These are phyloP conservation scores for Proisotoma minuta DNA, from an alignment of 2,888 invertebrate species.

Conservation along the genomic window DNA sequence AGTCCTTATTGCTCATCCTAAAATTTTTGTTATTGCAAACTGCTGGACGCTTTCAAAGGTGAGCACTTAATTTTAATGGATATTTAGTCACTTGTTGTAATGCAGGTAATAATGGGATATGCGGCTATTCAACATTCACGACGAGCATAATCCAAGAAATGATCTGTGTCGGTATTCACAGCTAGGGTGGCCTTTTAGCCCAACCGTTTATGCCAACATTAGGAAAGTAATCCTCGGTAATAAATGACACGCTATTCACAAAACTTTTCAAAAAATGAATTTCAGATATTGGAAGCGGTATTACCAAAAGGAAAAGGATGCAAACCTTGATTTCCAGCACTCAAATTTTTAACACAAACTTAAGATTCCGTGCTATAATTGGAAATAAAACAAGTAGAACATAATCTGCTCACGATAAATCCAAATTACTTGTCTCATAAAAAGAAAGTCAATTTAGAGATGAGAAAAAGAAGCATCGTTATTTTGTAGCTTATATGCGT, in stretches of 20 bases:
- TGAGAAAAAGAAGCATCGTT: constrained; percentile 2
- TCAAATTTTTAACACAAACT: too few species aligned
- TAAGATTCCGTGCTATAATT: neutral
- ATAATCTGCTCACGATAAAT: neutral
- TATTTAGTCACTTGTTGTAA: constrained; percentile 32
- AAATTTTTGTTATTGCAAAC: neutral
- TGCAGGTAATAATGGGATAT: constrained; percentile 19
- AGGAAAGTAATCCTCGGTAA: constrained; percentile 4
- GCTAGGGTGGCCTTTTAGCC: constrained; percentile 16
- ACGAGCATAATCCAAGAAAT: neutral
- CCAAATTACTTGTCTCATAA: constrained; percentile 7
- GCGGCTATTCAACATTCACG: constrained; percentile 9
- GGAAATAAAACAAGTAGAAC: neutral
- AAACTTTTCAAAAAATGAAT: neutral
- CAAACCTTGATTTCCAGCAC: too few species aligned
- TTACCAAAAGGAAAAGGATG: too few species aligned
- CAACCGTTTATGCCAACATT: constrained; percentile 11
- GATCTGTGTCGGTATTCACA: neutral
- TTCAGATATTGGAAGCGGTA: too few species aligned
- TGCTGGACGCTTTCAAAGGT: neutral
- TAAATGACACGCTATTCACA: constrained; percentile 16
- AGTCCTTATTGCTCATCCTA: constrained; percentile 1
- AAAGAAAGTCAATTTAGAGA: constrained; percentile 2
- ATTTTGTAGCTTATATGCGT: neutral
- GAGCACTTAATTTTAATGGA: constrained; percentile 28